These are phyloP conservation scores for Pantherophis vulpinus DNA, from an alignment of 2,797 vertebrate species.

Conservation along the genomic window DNA sequence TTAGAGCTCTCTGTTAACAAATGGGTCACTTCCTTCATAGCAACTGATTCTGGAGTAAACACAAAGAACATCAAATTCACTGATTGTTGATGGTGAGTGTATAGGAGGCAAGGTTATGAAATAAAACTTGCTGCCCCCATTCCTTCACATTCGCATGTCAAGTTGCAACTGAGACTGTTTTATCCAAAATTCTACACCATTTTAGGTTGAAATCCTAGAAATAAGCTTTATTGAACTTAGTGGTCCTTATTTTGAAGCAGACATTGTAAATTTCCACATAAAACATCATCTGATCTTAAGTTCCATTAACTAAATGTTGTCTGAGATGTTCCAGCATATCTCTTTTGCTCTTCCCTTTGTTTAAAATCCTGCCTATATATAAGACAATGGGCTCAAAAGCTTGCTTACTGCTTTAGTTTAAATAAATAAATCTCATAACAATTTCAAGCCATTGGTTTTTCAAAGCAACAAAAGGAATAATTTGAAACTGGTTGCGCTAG, in stretches of 20 bases:
- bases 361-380: background rate
- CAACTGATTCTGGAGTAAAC: background rate
- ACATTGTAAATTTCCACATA: background rate
- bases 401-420: background rate
- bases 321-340: background rate
- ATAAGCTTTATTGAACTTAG: background rate
- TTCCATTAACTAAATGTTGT: background rate
- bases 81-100: background rate
- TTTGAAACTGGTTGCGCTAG: background rate
- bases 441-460: background rate
- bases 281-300: background rate
- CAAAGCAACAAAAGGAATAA: background rate
- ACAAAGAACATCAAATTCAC: background rate
- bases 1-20: background rate
- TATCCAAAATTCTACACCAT: background rate
- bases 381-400: background rate
- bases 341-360: too few relatives aligned
- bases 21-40: background rate
- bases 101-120: constrained; percentile 5
- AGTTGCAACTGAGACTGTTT: background rate
- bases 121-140: background rate
- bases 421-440: background rate
- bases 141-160: background rate
- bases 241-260: background rate
- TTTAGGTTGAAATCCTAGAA: background rate